These are phyloP conservation scores for Knipowitschia caucasica DNA, from an alignment of 2,797 vertebrate species.

Conservation along the genomic window DNA sequence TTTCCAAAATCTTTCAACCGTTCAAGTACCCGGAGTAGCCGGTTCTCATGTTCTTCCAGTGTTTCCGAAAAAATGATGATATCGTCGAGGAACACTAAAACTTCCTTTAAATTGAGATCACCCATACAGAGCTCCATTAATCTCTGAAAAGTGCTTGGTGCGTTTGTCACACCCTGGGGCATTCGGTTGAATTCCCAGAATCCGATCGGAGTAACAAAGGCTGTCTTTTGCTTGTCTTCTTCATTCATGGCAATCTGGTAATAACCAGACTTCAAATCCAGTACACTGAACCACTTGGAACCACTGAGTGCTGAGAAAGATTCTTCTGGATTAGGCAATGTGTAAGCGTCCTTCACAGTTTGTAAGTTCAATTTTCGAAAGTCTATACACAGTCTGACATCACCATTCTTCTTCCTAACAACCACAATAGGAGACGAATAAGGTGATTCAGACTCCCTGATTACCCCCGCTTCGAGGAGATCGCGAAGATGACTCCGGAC, in stretches of 20 bases:
- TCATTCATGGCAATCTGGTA: not conserved
- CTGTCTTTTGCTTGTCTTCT: not conserved
- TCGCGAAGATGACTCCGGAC: not conserved
- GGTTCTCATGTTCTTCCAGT: not conserved
- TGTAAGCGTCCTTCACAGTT: not conserved
- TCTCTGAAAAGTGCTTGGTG: too few species aligned
- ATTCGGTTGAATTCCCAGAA: not conserved
- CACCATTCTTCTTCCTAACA: not conserved
- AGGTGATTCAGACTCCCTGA: not conserved
- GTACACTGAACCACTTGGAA: not conserved
- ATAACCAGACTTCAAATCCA: conserved; percentile 2
- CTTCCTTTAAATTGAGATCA: not conserved
- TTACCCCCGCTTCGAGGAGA: not conserved
- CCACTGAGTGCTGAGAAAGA: not conserved
- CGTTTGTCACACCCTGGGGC: not conserved
- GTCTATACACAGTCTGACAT: not conserved
- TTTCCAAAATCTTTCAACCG: not conserved
- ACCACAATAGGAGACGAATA: not conserved
- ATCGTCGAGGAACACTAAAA: not conserved
- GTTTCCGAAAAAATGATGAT: not conserved
- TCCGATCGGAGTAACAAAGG: not conserved
- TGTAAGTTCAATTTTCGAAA: not conserved
- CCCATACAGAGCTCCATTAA: too few species aligned
- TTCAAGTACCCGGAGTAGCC: not conserved
- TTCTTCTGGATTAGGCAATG: not conserved